Conservation (phyloP, 2,888 invertebrate genomes). For the Carpatolechia fugitivella region DNA sequence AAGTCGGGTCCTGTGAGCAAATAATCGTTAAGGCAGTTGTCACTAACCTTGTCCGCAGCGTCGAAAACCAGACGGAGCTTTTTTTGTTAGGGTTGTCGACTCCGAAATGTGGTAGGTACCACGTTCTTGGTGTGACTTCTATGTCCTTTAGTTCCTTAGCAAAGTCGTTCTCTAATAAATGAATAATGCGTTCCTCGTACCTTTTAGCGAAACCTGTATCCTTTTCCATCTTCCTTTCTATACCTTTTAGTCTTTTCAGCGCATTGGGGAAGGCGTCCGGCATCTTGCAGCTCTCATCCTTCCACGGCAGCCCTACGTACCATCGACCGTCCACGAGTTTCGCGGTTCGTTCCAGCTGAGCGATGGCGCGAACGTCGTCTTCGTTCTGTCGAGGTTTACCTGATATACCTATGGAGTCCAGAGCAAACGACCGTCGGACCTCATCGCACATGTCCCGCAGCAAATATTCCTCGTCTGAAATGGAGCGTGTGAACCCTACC, state of each 20-base stretch:
- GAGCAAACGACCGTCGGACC: too few relatives aligned
- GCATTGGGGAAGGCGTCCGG: constrained; percentile 12
- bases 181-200: constrained; percentile 24
- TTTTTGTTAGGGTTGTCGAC: constrained; percentile 29
- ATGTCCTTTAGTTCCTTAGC: constrained; percentile 18
- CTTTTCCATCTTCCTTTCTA: constrained; percentile 14
- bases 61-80: constrained; percentile 27
- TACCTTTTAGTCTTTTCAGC: constrained; percentile 24
- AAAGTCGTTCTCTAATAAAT: constrained; percentile 25
- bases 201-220: constrained; percentile 11
- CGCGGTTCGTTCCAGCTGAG: too few relatives aligned
- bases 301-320: too few relatives aligned
- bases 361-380: too few relatives aligned
- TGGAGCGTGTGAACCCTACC: too few relatives aligned
- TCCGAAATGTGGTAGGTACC: constrained; percentile 33
- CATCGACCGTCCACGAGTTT: too few relatives aligned
- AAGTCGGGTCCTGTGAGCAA: constrained; percentile 19
- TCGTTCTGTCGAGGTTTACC: too few relatives aligned
- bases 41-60: constrained; percentile 22
- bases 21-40: constrained; percentile 23
- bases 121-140: constrained; percentile 14
- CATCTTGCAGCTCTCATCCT: too few relatives aligned
- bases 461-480: too few relatives aligned
- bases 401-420: too few relatives aligned
- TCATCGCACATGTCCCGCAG: too few relatives aligned